These are phyloP conservation scores for Hycleus phaleratus DNA, from an alignment of 1,140 invertebrate species.

Conservation along the genomic window DNA sequence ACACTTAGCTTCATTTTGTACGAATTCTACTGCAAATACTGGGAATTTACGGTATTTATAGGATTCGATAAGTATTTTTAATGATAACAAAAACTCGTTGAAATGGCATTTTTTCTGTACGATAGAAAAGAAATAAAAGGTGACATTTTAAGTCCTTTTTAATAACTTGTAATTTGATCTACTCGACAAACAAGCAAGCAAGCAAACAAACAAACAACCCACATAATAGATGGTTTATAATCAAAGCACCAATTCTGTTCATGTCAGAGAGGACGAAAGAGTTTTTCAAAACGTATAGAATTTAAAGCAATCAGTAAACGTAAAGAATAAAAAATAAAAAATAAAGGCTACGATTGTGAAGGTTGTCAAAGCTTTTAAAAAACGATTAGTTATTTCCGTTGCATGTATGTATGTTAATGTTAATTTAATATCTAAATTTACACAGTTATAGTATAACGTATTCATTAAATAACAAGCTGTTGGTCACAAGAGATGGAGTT, in stretches of 20 bases:
- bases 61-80: too few relatives aligned
- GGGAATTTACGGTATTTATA: too few relatives aligned
- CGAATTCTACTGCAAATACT: too few relatives aligned
- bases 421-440: too few relatives aligned
- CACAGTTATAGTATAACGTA: not conserved
- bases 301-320: too few relatives aligned
- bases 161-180: conserved; percentile 3
- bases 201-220: conserved; percentile 5
- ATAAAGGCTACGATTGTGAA: not conserved
- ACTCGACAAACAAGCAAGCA: not conserved
- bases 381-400: too few relatives aligned
- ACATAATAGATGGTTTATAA: conserved; percentile 6
- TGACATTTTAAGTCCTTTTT: too few relatives aligned
- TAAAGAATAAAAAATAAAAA: too few relatives aligned
- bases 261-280: not conserved
- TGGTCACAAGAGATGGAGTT: conserved; percentile 13
- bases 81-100: too few relatives aligned
- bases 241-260: not conserved
- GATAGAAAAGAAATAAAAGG: too few relatives aligned
- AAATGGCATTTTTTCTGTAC: too few relatives aligned
- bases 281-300: not conserved
- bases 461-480: conserved; percentile 15
- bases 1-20: not conserved
- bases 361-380: not conserved
- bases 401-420: too few relatives aligned